Conservation (phyloP, 2,113 vertebrate genomes). For the Psittacus erithacus region DNA sequence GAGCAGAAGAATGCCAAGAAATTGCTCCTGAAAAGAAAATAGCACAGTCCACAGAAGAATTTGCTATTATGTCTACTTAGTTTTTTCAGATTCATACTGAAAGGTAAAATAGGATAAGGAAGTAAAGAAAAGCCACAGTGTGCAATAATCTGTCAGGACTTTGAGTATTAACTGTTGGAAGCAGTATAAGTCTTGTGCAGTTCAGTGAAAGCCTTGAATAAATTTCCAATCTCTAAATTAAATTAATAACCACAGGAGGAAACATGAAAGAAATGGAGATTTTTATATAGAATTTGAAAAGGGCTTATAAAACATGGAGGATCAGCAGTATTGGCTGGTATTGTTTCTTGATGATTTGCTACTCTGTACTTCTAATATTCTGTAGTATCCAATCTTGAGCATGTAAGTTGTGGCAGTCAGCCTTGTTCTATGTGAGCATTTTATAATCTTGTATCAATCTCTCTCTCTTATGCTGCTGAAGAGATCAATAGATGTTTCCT, state of each 20-base stretch:
- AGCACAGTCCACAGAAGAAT: neutral
- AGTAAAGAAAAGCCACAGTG: neutral
- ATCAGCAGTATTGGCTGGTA: neutral
- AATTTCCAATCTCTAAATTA: neutral
- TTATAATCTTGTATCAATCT: conserved; percentile 2
- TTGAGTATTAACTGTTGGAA: neutral
- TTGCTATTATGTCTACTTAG: neutral
- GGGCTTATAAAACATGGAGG: neutral
- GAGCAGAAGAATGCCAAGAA: neutral
- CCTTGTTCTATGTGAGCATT: neutral
- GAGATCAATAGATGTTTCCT: conserved; percentile 53
- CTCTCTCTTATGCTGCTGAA: neutral
- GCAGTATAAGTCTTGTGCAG: neutral
- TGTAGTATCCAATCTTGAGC: neutral
- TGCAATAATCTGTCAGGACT: neutral
- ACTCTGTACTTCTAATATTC: neutral
- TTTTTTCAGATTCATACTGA: neutral
- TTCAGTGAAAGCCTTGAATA: neutral
- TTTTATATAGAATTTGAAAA: neutral
- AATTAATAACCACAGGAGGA: neutral
- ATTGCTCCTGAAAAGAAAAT: neutral
- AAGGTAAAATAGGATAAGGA: neutral
- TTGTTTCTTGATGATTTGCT: neutral
- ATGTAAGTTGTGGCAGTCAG: neutral
- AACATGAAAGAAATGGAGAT: neutral